Evolutionary conservation across 2,888 invertebrate genomes (phyloP).

Genomic region (Bimastos eiseni): DNA sequence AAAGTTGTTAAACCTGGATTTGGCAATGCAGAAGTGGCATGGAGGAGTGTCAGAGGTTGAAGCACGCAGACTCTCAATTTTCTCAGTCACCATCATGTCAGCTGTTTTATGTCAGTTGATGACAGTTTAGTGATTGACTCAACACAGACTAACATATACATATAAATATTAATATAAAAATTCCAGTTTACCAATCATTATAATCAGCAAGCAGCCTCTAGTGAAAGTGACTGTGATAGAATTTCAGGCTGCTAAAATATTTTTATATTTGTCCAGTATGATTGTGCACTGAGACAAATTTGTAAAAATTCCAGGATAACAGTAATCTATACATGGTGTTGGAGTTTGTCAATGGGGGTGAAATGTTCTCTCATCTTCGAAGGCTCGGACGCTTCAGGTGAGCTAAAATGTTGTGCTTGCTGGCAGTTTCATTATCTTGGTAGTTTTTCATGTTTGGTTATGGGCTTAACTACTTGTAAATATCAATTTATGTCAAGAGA

Average conservation of each 20-base stretch:
- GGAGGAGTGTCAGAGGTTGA: too few relatives aligned
- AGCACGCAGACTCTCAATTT: too few relatives aligned
- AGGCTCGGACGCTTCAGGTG: conserved; percentile 88
- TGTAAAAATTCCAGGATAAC: conserved; percentile 76
- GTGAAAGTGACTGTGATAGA: neutral
- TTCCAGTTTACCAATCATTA: neutral
- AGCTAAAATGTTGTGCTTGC: too few relatives aligned
- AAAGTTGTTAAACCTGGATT: too few relatives aligned
- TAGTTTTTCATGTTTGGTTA: conserved; percentile 8
- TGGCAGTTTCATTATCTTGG: conserved; percentile 39
- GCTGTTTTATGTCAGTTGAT: neutral
- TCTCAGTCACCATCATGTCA: too few relatives aligned
- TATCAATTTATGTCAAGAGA: neutral
- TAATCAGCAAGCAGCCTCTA: neutral
- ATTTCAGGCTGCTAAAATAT: neutral
- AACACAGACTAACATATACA: too few relatives aligned
- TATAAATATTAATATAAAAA: neutral
- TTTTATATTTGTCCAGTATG: neutral
- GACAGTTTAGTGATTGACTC: neutral
- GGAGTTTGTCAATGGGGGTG: conserved; percentile 98
- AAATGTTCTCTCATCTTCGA: conserved; percentile 98
- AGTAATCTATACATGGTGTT: conserved; percentile 99
- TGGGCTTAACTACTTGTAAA: neutral
- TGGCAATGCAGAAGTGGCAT: too few relatives aligned
- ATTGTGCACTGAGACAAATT: neutral